Evolutionary conservation across 30 jellyfish, hydroid and myxozoan species (phyloP).

Genomic region (Hydra vulgaris): DNA sequence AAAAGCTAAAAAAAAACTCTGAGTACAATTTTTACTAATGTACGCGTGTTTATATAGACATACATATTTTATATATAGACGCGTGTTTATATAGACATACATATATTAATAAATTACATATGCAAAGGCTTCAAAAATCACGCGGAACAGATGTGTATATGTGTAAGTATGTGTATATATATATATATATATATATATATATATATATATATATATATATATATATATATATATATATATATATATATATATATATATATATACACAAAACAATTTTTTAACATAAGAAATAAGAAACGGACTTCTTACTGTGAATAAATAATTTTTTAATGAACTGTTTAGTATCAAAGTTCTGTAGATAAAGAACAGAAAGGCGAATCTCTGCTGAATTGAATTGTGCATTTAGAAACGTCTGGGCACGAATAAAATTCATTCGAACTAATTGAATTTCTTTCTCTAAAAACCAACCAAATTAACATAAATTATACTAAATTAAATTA

Average conservation of each 20-base stretch:
- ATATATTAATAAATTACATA: not conserved
- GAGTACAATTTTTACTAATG: not conserved
- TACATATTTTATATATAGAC: too few relatives aligned
- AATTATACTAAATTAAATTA: not conserved
- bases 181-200: too few relatives aligned
- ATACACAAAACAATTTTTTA: too few relatives aligned
- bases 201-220: too few relatives aligned
- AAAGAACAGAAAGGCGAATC: slow-evolving; percentile 79
- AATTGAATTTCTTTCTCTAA: not conserved
- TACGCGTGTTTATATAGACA: not conserved
- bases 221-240: too few relatives aligned
- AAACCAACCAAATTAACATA: not conserved
- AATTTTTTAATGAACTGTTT: not conserved
- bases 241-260: too few relatives aligned
- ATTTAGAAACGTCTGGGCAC: slow-evolving; percentile 83
- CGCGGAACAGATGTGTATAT: not conserved
- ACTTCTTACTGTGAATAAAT: not conserved
- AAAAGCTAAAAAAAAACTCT: not conserved
- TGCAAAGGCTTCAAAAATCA: not conserved
- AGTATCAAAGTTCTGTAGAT: slow-evolving; percentile 4
- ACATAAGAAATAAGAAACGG: too few relatives aligned
- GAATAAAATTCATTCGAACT: slow-evolving; percentile 5
- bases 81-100: not conserved
- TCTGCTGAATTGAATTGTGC: slow-evolving; percentile 62
- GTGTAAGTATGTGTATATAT: not conserved